A percentile compares a stretch with the other conserved stretches of the same genome.
phyloP scores from a whole-genome alignment of 2,113 vertebrate species.

The Isurus oxyrinchus region DNA sequence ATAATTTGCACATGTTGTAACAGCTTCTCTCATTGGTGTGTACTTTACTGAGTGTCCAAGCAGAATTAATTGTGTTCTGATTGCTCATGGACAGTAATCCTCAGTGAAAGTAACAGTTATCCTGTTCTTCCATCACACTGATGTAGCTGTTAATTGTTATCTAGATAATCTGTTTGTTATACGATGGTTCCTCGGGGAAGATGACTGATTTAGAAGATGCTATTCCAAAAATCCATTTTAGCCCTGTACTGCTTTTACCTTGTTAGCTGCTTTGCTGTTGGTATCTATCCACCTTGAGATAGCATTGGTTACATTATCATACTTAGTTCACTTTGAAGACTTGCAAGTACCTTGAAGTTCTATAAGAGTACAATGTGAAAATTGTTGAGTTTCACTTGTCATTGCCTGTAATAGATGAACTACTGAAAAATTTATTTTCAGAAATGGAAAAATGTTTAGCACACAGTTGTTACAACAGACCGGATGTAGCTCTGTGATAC shows the following conservation, averaged over 20 bases:
- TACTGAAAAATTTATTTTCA: too few relatives aligned
- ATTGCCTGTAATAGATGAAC: too few relatives aligned
- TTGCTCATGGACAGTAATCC: too few relatives aligned
- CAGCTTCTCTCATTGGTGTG: too few relatives aligned
- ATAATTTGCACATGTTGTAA: too few relatives aligned
- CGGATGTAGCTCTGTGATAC: background rate
- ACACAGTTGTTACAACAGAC: background rate
- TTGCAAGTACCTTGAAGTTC: background rate
- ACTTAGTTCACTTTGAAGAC: background rate
- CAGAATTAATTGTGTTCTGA: too few relatives aligned
- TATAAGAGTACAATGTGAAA: background rate
- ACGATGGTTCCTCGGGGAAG: background rate
- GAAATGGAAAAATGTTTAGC: background rate
- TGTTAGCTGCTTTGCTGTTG: background rate
- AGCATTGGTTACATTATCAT: background rate
- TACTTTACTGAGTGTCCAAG: too few relatives aligned
- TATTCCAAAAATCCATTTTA: background rate
- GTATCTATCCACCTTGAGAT: background rate
- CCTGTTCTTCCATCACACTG: too few relatives aligned
- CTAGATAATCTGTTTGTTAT: background rate
- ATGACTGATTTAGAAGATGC: background rate
- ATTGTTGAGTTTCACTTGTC: background rate
- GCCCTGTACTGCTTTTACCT: background rate
- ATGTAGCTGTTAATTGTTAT: background rate
- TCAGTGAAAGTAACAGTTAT: too few relatives aligned